Evolutionary conservation across 2,113 vertebrate species (phyloP).

Genomic region (Deroptyus accipitrinus): DNA sequence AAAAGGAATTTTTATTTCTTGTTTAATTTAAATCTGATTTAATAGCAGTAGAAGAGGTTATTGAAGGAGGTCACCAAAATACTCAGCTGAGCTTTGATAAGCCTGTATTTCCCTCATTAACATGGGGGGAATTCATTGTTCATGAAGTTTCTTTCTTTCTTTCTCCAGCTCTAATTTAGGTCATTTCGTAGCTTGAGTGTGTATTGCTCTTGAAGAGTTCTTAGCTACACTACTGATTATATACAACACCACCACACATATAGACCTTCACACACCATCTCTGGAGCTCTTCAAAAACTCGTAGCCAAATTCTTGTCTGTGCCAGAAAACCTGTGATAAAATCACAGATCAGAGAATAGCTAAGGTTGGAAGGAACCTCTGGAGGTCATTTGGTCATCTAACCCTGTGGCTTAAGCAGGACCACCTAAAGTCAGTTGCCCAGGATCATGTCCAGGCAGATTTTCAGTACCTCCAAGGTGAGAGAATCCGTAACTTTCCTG

Average conservation of each 20-base stretch:
- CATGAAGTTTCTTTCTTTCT: not conserved
- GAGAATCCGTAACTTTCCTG: not conserved
- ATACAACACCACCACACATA: not conserved
- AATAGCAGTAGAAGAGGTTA: not conserved
- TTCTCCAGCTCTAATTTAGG: not conserved
- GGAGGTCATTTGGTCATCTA: not conserved
- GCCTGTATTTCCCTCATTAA: not conserved
- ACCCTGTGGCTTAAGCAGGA: not conserved
- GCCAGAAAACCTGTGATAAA: not conserved
- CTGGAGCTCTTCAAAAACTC: not conserved
- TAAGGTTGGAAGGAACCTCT: not conserved
- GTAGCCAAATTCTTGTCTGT: not conserved
- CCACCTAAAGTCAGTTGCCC: not conserved
- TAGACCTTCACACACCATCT: not conserved
- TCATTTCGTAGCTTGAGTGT: not conserved
- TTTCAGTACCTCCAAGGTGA: not conserved
- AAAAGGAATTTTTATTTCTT: not conserved
- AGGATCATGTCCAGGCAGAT: not conserved
- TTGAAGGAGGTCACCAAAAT: not conserved
- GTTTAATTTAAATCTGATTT: slow-evolving; percentile 26
- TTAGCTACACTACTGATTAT: not conserved
- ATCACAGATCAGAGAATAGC: not conserved
- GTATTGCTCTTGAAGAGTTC: not conserved
- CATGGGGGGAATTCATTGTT: not conserved
- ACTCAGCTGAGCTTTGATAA: not conserved